phyloP scores from a whole-genome alignment of 2,888 invertebrate genomes.

The Exocentrus adspersus region DNA sequence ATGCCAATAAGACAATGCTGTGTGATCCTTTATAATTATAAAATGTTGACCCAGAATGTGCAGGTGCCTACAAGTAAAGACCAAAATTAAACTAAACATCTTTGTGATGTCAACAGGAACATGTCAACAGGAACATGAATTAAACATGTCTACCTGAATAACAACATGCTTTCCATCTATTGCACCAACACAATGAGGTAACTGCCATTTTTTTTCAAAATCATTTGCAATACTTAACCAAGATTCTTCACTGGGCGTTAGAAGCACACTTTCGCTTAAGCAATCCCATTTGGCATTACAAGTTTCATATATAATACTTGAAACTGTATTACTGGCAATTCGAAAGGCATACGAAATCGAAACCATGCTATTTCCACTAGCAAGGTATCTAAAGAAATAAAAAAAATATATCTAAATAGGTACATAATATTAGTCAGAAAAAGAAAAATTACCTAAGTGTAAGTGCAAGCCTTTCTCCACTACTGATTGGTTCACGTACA shows the following conservation, averaged over 20 bases:
- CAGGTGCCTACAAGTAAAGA: constrained; percentile 44
- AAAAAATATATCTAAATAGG: background rate
- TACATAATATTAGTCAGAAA: background rate
- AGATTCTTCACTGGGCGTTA: constrained; percentile 42
- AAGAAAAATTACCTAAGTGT: constrained; percentile 44
- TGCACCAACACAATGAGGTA: constrained; percentile 48
- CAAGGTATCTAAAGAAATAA: constrained; percentile 38
- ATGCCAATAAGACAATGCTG: constrained; percentile 52
- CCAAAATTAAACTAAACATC: background rate
- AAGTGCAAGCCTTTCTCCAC: constrained; percentile 46
- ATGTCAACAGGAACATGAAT: background rate
- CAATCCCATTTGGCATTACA: constrained; percentile 47
- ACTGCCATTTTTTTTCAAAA: constrained; percentile 45
- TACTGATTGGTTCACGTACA: constrained; percentile 42
- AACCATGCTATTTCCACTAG: constrained; percentile 29
- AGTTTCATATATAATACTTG: constrained; percentile 47
- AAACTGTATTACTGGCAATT: constrained; percentile 46
- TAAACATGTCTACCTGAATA: constrained; percentile 21
- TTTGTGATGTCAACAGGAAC: background rate
- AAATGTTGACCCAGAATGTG: constrained; percentile 48
- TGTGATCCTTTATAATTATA: constrained; percentile 53
- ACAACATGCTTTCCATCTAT: constrained; percentile 53
- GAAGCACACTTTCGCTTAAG: constrained; percentile 35
- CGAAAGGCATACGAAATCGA: constrained; percentile 31
- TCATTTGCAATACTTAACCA: constrained; percentile 46